A percentile compares a stretch with the other conserved stretches of the same genome.
phyloP scores from a whole-genome alignment of 2,113 vertebrate species.

The Bos javanicus region DNA sequence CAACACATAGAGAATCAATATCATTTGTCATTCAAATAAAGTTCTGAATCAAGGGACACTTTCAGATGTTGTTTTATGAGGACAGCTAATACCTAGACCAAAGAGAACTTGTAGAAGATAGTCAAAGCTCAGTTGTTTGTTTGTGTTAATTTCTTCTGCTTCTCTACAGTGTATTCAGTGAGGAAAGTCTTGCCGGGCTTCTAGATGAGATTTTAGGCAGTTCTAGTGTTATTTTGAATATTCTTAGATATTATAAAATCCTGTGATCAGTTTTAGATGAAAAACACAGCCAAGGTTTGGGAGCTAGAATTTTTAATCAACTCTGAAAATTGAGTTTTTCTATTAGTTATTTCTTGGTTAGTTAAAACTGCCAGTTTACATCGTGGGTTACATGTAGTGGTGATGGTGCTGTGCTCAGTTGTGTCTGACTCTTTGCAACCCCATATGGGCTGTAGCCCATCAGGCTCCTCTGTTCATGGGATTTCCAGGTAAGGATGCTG shows the following conservation, averaged over 20 bases:
- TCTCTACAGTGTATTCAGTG: not conserved
- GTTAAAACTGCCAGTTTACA: not conserved
- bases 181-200: not conserved
- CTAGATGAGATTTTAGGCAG: not conserved
- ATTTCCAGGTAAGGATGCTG: not conserved
- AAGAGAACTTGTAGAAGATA: not conserved
- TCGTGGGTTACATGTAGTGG: not conserved
- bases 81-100: not conserved
- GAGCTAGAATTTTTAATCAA: not conserved
- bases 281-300: not conserved
- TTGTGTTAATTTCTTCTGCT: not conserved
- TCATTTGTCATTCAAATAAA: not conserved
- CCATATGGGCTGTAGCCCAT: not conserved
- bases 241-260: not conserved
- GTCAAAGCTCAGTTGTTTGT: not conserved
- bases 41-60: not conserved
- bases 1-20: conserved; percentile 7
- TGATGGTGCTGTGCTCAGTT: not conserved
- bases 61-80: not conserved
- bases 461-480: not conserved
- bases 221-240: not conserved
- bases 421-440: not conserved
- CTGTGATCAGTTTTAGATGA: not conserved
- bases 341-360: not conserved
- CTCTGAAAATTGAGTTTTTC: not conserved